These are phyloP conservation scores for Carassius auratus DNA, from an alignment of 2,113 vertebrate genomes.

Conservation along the genomic window DNA sequence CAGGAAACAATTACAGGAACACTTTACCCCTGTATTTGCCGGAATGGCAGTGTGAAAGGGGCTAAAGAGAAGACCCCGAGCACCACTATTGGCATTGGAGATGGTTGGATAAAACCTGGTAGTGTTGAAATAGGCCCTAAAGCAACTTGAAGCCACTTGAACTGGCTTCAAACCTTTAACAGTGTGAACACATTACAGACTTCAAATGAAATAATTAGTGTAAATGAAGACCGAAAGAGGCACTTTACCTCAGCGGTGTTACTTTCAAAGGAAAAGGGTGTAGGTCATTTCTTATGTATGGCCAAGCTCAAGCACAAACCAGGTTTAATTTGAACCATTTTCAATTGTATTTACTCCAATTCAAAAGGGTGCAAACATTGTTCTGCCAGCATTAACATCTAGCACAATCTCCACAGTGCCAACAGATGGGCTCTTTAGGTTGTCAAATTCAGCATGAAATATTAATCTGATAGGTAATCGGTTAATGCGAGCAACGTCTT, in stretches of 20 bases:
- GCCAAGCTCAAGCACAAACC: constrained; percentile 54
- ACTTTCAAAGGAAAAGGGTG: not conserved
- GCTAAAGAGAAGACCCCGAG: constrained; percentile 84
- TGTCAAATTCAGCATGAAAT: constrained; percentile 66
- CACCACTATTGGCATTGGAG: constrained; percentile 90
- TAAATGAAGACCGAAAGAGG: not conserved
- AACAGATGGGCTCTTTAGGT: constrained; percentile 77
- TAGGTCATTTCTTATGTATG: not conserved
- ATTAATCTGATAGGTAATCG: constrained; percentile 66
- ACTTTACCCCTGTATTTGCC: too few relatives aligned
- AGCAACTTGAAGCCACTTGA: constrained; percentile 20
- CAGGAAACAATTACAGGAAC: too few relatives aligned
- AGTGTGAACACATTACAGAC: not conserved
- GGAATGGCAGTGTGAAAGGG: too few relatives aligned
- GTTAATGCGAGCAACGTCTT: constrained; percentile 60
- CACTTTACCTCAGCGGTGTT: not conserved
- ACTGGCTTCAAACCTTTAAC: not conserved
- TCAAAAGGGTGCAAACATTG: constrained; percentile 23
- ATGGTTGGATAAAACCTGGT: constrained; percentile 47
- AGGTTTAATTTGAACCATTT: constrained; percentile 29
- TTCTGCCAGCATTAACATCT: not conserved
- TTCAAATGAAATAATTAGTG: not conserved
- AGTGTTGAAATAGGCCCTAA: constrained; percentile 44
- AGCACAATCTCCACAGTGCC: constrained; percentile 64
- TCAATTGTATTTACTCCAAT: not conserved